Conservation (phyloP, 1,140 invertebrate genomes). For the Drosophila pseudoananassae region DNA sequence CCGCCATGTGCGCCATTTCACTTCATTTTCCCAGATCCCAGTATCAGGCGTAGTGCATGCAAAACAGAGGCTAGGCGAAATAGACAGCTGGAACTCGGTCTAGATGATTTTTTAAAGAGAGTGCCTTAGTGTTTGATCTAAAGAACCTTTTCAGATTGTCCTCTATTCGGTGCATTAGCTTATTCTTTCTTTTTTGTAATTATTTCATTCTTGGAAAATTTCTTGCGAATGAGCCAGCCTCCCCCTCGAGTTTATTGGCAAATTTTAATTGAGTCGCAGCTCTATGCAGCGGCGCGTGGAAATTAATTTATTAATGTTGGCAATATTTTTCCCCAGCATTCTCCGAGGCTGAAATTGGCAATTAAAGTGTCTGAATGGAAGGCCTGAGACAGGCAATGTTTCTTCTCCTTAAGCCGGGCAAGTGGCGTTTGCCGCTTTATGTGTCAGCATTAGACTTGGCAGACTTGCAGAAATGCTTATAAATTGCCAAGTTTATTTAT, state of each 20-base stretch:
- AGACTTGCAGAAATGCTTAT: slow-evolving; percentile 23
- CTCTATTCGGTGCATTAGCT: too few relatives aligned
- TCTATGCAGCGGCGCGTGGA: slow-evolving; percentile 15
- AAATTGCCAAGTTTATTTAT: slow-evolving; percentile 69
- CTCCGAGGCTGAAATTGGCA: slow-evolving; percentile 58
- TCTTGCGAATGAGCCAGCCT: background rate
- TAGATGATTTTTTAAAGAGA: background rate
- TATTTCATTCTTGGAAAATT: background rate
- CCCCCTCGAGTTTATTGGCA: slow-evolving; percentile 22
- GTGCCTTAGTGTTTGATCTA: background rate
- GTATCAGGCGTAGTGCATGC: slow-evolving; percentile 25
- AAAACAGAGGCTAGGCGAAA: slow-evolving; percentile 26
- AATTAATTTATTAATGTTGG: slow-evolving; percentile 77
- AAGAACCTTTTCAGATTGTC: too few relatives aligned
- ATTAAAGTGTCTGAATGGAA: slow-evolving; percentile 56
- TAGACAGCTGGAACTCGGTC: slow-evolving; percentile 7
- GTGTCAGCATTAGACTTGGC: slow-evolving; percentile 14
- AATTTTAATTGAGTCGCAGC: slow-evolving; percentile 66
- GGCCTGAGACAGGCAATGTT: slow-evolving; percentile 5
- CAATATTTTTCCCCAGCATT: slow-evolving; percentile 41
- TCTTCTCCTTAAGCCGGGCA: slow-evolving; percentile 26
- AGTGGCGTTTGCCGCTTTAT: slow-evolving; percentile 41
- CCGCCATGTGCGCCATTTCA: slow-evolving; percentile 75
- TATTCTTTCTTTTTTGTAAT: too few relatives aligned
- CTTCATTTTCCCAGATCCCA: slow-evolving; percentile 35